Percentiles rank a stretch among this genome's conserved stretches.
Evolutionary conservation across 2,888 invertebrate species (phyloP).

Genomic region (Pseudeuparius sepicola): DNA sequence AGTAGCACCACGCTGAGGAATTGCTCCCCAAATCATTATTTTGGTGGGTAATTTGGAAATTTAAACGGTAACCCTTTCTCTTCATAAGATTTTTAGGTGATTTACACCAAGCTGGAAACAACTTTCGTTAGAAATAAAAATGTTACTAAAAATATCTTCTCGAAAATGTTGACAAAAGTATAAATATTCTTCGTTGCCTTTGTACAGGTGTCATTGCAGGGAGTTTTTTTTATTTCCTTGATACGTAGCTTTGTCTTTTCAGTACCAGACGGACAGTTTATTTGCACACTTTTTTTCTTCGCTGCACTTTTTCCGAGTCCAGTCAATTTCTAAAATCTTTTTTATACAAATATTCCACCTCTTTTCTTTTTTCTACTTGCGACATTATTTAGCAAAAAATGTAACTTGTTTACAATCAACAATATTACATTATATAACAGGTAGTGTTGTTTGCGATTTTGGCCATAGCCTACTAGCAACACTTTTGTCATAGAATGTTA

Average conservation of each 20-base stretch:
- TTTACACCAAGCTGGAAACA: conserved; percentile 13
- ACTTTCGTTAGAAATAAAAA: conserved; percentile 14
- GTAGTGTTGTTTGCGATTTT: conserved; percentile 6
- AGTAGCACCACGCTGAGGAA: conserved; percentile 12
- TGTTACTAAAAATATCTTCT: conserved; percentile 12
- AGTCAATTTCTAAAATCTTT: conserved; percentile 8
- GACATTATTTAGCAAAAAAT: conserved; percentile 10
- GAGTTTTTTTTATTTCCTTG: conserved; percentile 2
- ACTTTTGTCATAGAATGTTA: conserved; percentile 11
- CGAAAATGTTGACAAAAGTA: conserved; percentile 12
- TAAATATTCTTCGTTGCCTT: conserved; percentile 1
- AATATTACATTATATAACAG: conserved; percentile 12
- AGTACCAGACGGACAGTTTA: not conserved
- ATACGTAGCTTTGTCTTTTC: conserved; percentile 3
- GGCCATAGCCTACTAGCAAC: conserved; percentile 6
- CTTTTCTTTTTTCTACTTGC: conserved; percentile 9
- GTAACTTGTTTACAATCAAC: conserved; percentile 9
- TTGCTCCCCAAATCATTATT: conserved; percentile 23
- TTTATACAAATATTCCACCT: conserved; percentile 9
- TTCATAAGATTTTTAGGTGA: conserved; percentile 12
- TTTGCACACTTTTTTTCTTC: conserved; percentile 3
- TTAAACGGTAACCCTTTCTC: conserved; percentile 13
- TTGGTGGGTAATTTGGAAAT: conserved; percentile 10
- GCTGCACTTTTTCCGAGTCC: conserved; percentile 7
- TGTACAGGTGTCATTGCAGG: conserved; percentile 2